These are phyloP conservation scores for Lateolabrax maculatus DNA, from an alignment of 2,797 vertebrate species.

Conservation along the genomic window DNA sequence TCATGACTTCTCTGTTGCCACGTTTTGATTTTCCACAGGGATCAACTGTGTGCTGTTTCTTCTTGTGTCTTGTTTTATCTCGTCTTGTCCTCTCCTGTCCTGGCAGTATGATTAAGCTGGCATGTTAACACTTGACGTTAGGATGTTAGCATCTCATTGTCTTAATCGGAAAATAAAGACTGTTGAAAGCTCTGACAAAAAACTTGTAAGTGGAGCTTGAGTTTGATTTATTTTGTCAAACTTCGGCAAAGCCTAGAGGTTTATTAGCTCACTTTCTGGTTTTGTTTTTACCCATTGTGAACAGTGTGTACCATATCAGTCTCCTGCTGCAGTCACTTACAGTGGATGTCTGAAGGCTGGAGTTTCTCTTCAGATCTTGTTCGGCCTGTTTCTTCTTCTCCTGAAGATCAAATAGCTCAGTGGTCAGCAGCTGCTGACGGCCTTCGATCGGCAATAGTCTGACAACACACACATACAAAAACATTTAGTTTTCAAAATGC, in stretches of 20 bases:
- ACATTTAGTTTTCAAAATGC: neutral
- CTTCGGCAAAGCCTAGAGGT: neutral
- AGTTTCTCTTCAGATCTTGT: slow-evolving; percentile 41
- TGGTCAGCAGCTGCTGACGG: slow-evolving; percentile 64
- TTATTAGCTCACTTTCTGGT: neutral
- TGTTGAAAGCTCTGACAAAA: neutral
- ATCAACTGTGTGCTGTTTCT: neutral
- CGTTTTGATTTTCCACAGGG: neutral
- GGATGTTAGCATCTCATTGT: no score
- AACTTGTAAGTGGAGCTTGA: neutral
- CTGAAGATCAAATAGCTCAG: slow-evolving; percentile 66
- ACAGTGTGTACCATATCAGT: neutral
- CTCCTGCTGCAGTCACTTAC: slow-evolving; percentile 60
- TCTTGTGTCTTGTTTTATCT: neutral
- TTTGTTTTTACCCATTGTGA: neutral
- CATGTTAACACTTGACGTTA: neutral
- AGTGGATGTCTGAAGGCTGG: slow-evolving; percentile 48
- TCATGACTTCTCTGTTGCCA: neutral
- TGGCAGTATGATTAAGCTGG: neutral
- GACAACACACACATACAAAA: slow-evolving; percentile 31
- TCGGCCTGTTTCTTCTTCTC: slow-evolving; percentile 55
- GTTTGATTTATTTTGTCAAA: neutral
- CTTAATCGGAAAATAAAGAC: neutral
- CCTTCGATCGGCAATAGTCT: slow-evolving; percentile 69
- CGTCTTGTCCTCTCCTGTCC: neutral